Evolutionary conservation across 2,888 invertebrate genomes (phyloP).

Genomic region (Cheilosia pagana): DNA sequence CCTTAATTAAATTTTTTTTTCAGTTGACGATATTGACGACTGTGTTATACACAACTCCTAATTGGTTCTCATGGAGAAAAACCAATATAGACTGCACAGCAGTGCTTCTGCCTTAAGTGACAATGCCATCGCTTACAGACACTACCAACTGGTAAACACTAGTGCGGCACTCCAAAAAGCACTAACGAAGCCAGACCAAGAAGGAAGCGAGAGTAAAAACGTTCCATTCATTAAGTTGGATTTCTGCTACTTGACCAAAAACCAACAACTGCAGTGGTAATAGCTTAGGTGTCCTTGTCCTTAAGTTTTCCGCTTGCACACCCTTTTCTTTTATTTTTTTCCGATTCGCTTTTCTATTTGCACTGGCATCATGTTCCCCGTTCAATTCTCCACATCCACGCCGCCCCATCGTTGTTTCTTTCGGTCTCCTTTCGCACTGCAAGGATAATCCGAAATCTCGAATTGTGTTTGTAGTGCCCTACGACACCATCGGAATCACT

Average conservation of each 20-base stretch:
- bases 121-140: slow-evolving; percentile 33
- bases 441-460: slow-evolving; percentile 62
- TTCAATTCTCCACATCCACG: slow-evolving; percentile 8
- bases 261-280: slow-evolving; percentile 19
- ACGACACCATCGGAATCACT: slow-evolving; percentile 41
- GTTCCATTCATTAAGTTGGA: slow-evolving; percentile 42
- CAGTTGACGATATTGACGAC: slow-evolving; percentile 11
- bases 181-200: slow-evolving; percentile 25
- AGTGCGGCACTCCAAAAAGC: slow-evolving; percentile 10
- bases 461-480: slow-evolving; percentile 42
- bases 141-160: slow-evolving; percentile 17
- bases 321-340: slow-evolving; percentile 22
- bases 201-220: slow-evolving; percentile 16
- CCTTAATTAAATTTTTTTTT: neutral
- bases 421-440: slow-evolving; percentile 13
- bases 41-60: slow-evolving; percentile 19
- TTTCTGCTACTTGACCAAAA: slow-evolving; percentile 56
- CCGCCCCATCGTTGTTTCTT: slow-evolving; percentile 23
- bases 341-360: slow-evolving; percentile 25
- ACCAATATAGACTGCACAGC: neutral
- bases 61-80: slow-evolving; percentile 26
- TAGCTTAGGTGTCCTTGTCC: slow-evolving; percentile 38
- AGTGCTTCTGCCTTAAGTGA: slow-evolving; percentile 18
- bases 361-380: neutral
- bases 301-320: slow-evolving; percentile 40